Evolutionary conservation across 2,113 vertebrate species (phyloP), one percentile per base, ranked within the genome.

Genomic region (Mohoua ochrocephala): DNA sequence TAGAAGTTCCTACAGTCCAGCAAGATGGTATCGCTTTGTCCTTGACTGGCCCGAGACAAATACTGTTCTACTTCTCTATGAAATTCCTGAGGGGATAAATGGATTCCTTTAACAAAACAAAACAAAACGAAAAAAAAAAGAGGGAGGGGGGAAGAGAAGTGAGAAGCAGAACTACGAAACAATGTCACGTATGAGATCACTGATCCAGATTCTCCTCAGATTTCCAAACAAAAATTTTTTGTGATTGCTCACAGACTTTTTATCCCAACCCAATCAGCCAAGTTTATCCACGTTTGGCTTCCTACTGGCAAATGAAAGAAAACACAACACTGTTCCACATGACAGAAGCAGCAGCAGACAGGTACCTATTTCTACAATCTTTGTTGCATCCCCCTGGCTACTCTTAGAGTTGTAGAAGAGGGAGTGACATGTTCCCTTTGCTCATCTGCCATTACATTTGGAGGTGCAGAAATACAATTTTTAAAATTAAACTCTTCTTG

Each of bases 1-100:
- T 99, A 99, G 97, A 99, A 99, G 96, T 99, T 99, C 86, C 99
- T 98, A 95, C 99, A 99, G 97, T 99, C 99, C 89, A 99, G 94
- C 49, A 99, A 98, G 92, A 99, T 87, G 69, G 99, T 99, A 96
- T 99, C 98, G 0, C 41, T 97, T 84, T 96, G 91, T 31, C 91
- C 97, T 91, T 97, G 75, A 79, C 97, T 95, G 64, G 84, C 96
- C 93, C 97, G 93, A 74, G 98, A 98, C 96, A 99, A 96, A 82
- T 99, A 97, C 35, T 97, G 96, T 94, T 98, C 98, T 59, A 99
- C 98, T 98, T 99, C 99, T 97, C 97, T 98, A 93, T 99, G 99
- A 98, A 99, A 99, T 91, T 99, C 98, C 93, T 98, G 97, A 24
- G 99, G 99, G 59, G 99, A 98, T 96, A 99, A 97, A 96, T 99